A percentile compares a stretch with the other conserved stretches of the same genome.
Conservation (phyloP, 2,888 invertebrate genomes). For the Drosophila dives region DNA sequence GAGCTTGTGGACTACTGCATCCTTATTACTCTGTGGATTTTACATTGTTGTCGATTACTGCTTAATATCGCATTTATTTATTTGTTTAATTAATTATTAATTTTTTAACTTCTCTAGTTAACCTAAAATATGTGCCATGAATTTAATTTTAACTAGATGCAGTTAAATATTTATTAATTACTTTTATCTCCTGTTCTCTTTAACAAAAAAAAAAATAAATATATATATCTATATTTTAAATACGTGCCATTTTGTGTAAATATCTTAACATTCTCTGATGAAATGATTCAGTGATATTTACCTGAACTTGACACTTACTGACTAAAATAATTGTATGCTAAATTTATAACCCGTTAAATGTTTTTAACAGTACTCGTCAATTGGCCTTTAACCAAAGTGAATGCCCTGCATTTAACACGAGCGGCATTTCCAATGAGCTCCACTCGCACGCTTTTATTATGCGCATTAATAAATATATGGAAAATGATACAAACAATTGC, state of each 20-base stretch:
- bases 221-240: slow-evolving; percentile 10
- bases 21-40: slow-evolving; percentile 7
- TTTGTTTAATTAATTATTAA: not conserved
- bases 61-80: not conserved
- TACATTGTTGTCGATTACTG: slow-evolving; percentile 12
- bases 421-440: not conserved
- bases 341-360: not conserved
- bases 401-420: slow-evolving; percentile 52
- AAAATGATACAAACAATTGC: slow-evolving; percentile 40
- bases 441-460: slow-evolving; percentile 9
- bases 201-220: not conserved
- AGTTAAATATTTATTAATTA: not conserved
- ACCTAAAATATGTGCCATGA: not conserved
- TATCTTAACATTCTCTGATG: slow-evolving; percentile 1
- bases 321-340: not conserved
- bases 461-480: slow-evolving; percentile 48
- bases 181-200: not conserved
- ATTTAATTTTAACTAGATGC: slow-evolving; percentile 14
- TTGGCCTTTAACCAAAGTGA: slow-evolving; percentile 47
- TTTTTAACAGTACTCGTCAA: slow-evolving; percentile 7
- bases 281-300: not conserved
- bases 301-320: not conserved
- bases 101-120: not conserved
- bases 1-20: slow-evolving; percentile 3
- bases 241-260: slow-evolving; percentile 4